These are phyloP conservation scores for Catostomus latipinnis DNA, from an alignment of 2,797 vertebrate genomes.

Conservation along the genomic window DNA sequence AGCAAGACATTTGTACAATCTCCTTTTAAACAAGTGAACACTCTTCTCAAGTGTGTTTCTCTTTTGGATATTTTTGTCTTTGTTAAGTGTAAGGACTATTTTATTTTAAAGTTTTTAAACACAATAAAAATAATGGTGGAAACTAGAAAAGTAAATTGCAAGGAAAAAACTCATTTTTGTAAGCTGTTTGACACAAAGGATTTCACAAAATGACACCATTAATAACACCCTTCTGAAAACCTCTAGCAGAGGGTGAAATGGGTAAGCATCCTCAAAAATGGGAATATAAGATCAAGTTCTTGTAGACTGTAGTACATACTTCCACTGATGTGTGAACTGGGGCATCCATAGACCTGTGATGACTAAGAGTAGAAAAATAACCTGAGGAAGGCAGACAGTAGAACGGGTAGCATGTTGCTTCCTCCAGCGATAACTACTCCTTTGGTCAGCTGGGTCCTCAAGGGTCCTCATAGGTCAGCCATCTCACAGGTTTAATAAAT, in stretches of 20 bases:
- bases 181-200: constrained; percentile 32
- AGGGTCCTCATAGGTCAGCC: constrained; percentile 34
- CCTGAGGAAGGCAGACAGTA: constrained; percentile 40
- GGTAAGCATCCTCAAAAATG: constrained; percentile 17
- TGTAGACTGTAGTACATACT: constrained; percentile 1
- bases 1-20: neutral
- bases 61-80: neutral
- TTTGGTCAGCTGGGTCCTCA: constrained; percentile 43
- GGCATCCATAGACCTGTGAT: constrained; percentile 7
- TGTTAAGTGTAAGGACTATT: neutral
- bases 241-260: constrained; percentile 10
- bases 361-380: constrained; percentile 48
- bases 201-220: constrained; percentile 25
- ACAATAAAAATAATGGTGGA: neutral
- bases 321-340: constrained; percentile 19
- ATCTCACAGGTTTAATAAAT: constrained; percentile 42
- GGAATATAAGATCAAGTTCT: constrained; percentile 15
- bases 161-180: neutral
- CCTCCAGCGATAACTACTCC: constrained; percentile 14
- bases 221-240: neutral
- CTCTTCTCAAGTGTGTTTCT: neutral
- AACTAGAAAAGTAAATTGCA: neutral
- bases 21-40: neutral
- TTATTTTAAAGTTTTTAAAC: neutral
- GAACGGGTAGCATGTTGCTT: constrained; percentile 19